Evolutionary conservation across 2,113 vertebrate genomes (phyloP).

Genomic region (Laterallus jamaicensis): DNA sequence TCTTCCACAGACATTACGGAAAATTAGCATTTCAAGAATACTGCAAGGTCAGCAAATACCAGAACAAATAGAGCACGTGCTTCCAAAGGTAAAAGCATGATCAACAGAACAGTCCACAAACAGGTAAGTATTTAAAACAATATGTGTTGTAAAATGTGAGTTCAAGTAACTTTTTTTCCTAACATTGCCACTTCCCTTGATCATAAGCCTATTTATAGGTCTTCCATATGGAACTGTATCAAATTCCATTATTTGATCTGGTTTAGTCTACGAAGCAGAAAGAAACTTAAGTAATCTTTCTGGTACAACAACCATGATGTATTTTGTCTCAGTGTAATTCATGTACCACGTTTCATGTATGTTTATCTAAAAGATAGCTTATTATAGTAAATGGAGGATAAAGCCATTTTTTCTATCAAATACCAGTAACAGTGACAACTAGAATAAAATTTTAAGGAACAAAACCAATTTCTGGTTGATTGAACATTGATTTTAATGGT

Average conservation of each 20-base stretch:
- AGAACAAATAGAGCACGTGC: background rate
- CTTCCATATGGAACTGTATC: background rate
- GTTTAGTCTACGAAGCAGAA: background rate
- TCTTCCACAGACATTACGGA: background rate
- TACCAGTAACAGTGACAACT: background rate
- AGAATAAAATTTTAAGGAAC: background rate
- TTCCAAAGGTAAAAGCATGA: background rate
- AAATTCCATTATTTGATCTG: background rate
- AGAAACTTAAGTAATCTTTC: background rate
- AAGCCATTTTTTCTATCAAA: background rate
- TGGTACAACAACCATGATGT: background rate
- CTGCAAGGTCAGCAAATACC: background rate
- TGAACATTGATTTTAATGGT: background rate
- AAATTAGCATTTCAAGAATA: background rate
- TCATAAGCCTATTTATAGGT: background rate
- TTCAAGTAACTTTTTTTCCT: background rate
- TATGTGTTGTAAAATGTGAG: background rate
- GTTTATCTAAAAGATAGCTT: background rate
- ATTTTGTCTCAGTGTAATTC: background rate
- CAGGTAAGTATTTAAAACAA: background rate
- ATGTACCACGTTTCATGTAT: background rate
- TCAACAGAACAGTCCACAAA: background rate
- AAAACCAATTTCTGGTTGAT: background rate
- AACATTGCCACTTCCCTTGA: background rate
- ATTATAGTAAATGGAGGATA: background rate